These are phyloP conservation scores for Carettochelys insculpta DNA, from an alignment of 2,113 vertebrate species.

Conservation along the genomic window DNA sequence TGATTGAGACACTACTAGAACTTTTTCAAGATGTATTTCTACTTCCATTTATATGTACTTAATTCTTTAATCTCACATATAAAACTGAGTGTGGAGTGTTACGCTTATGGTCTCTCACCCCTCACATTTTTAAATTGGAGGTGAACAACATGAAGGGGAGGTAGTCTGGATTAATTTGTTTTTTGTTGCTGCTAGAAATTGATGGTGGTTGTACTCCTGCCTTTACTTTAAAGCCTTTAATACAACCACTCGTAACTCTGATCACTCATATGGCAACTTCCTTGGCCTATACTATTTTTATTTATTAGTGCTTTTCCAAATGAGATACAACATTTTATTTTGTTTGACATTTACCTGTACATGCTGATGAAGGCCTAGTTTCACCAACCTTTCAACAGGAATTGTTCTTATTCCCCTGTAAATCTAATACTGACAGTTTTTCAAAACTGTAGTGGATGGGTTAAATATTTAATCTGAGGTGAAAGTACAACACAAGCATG, in stretches of 20 bases:
- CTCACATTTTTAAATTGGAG: neutral
- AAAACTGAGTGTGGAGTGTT: neutral
- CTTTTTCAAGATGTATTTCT: neutral
- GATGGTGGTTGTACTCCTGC: neutral
- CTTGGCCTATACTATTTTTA: neutral
- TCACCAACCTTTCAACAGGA: neutral
- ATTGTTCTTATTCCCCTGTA: neutral
- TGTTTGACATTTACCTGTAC: neutral
- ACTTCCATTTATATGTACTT: neutral
- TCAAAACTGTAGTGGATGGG: neutral
- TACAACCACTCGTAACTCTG: neutral
- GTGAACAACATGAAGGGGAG: neutral
- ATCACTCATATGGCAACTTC: neutral
- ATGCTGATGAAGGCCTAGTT: neutral
- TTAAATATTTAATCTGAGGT: neutral
- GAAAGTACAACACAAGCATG: neutral
- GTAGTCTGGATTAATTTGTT: neutral
- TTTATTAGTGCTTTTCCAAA: neutral
- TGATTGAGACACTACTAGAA: neutral
- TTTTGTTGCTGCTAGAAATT: neutral
- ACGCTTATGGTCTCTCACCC: neutral
- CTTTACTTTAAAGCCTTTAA: neutral
- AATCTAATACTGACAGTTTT: neutral
- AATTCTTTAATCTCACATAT: neutral
- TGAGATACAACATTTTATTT: neutral